Evolutionary conservation across 2,113 vertebrate species (phyloP).

Genomic region (Pomatostomus ruficeps): DNA sequence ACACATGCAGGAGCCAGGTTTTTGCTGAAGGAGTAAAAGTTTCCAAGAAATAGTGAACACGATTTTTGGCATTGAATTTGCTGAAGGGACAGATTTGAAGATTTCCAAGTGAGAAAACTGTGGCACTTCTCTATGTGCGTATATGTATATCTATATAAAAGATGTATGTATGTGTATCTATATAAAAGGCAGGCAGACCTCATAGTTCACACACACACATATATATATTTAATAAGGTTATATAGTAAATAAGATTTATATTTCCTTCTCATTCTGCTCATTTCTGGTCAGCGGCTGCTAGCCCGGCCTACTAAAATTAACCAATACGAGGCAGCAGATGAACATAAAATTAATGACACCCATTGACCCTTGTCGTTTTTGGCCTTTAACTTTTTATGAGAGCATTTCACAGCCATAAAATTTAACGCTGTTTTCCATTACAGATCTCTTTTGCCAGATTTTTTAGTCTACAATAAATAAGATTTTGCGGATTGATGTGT

Average conservation of each 20-base stretch:
- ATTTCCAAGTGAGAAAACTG: not conserved
- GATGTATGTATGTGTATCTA: not conserved
- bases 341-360: not conserved
- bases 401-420: not conserved
- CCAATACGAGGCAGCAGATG: not conserved
- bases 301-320: not conserved
- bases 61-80: not conserved
- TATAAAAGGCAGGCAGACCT: not conserved
- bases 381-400: not conserved
- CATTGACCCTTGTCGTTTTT: not conserved
- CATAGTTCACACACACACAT: not conserved
- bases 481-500: not conserved
- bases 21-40: not conserved
- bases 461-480: slow-evolving; percentile 7
- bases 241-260: not conserved
- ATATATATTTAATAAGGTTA: not conserved
- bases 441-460: not conserved
- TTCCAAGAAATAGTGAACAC: not conserved
- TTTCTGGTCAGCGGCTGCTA: not conserved
- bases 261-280: not conserved
- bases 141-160: not conserved
- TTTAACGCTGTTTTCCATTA: not conserved
- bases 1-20: not conserved
- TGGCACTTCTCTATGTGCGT: not conserved
- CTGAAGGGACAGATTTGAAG: not conserved